Conservation (phyloP, 2,113 vertebrate genomes). For the Hippocampus abdominalis region DNA sequence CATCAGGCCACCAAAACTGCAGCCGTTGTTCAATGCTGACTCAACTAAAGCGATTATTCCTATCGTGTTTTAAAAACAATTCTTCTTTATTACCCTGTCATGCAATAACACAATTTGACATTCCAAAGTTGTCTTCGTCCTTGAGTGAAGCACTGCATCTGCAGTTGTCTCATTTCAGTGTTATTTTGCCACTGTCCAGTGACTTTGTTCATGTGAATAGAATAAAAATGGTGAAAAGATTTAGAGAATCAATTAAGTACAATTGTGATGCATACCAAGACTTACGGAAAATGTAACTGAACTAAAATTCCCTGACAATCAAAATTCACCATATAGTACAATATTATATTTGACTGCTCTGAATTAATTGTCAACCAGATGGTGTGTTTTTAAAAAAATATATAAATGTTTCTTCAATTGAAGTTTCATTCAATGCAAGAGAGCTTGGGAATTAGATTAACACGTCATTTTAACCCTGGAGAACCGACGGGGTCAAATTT, state of each 20-base stretch:
- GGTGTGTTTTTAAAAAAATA: neutral
- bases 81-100: constrained; percentile 5
- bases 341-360: constrained; percentile 4
- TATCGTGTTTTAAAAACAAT: neutral
- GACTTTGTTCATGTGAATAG: constrained; percentile 42
- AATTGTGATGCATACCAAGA: constrained; percentile 7
- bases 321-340: constrained; percentile 23
- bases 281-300: constrained; percentile 17
- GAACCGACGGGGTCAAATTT: too few relatives aligned
- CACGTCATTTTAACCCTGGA: neutral
- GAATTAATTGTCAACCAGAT: neutral
- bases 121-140: constrained; percentile 16
- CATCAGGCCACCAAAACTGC: constrained; percentile 1
- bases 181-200: constrained; percentile 44
- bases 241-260: constrained; percentile 34
- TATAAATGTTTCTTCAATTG: neutral
- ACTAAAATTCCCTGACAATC: constrained; percentile 16
- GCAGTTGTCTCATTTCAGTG: constrained; percentile 27
- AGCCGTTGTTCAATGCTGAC: constrained; percentile 8
- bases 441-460: neutral
- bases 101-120: constrained; percentile 19
- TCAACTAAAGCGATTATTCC: constrained; percentile 5
- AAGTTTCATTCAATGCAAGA: neutral
- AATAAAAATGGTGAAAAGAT: constrained; percentile 34
- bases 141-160: constrained; percentile 34